Conservation (phyloP, 2,113 vertebrate genomes). For the Paraplagusia blochii region DNA sequence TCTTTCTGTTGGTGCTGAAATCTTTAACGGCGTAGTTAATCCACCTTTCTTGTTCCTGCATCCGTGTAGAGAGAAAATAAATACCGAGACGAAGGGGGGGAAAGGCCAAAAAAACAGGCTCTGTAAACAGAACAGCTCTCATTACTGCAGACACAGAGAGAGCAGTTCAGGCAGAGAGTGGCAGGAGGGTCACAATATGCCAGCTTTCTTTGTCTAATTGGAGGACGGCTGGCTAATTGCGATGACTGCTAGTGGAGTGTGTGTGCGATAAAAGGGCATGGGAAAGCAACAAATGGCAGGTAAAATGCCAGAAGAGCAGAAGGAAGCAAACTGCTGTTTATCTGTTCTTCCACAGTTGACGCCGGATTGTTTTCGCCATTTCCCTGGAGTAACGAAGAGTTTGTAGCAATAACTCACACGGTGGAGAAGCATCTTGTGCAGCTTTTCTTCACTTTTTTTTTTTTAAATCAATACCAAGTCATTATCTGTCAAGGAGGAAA, state of each 20-base stretch:
- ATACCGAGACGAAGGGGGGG: slow-evolving; percentile 36
- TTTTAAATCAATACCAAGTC: slow-evolving; percentile 7
- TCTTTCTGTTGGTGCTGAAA: slow-evolving; percentile 9
- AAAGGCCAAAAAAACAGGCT: slow-evolving; percentile 27
- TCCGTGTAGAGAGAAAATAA: slow-evolving; percentile 27
- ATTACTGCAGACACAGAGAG: slow-evolving; percentile 56
- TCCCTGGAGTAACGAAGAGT: slow-evolving; percentile 13
- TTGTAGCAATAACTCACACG: slow-evolving; percentile 4
- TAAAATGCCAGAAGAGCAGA: slow-evolving; percentile 33
- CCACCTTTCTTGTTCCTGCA: slow-evolving; percentile 12
- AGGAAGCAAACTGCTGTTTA: slow-evolving; percentile 23
- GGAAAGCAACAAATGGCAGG: slow-evolving; percentile 26
- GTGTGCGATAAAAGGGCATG: neutral
- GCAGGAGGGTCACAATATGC: slow-evolving; percentile 65
- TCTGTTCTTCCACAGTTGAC: neutral
- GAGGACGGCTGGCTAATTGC: slow-evolving; percentile 66
- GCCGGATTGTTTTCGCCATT: slow-evolving; percentile 14
- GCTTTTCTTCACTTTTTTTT: slow-evolving; percentile 2
- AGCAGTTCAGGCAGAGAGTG: slow-evolving; percentile 54
- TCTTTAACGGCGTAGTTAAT: slow-evolving; percentile 52
- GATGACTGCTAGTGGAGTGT: slow-evolving; percentile 23
- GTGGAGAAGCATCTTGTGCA: neutral
- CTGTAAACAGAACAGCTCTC: slow-evolving; percentile 65
- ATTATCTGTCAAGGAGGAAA: slow-evolving; percentile 36
- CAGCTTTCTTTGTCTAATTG: slow-evolving; percentile 67